Evolutionary conservation across 92 coral and sea anemone species (phyloP).

Genomic region (Zoanthus sansibaricus): DNA sequence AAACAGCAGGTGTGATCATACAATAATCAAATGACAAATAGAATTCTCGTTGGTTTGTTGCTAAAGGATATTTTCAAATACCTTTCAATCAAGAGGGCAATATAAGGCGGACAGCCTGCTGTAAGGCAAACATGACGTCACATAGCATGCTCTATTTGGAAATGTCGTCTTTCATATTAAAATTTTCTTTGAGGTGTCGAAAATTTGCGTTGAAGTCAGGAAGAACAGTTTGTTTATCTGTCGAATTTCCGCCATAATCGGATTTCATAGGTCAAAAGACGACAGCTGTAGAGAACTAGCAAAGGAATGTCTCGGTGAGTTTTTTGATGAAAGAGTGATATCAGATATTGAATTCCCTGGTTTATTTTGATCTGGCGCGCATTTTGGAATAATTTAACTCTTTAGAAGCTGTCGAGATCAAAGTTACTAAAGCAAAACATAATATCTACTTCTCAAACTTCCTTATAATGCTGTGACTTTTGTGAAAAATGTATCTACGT

Average conservation of each 20-base stretch:
- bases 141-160: neutral
- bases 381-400: neutral
- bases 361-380: constrained; percentile 13
- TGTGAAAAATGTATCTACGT: neutral
- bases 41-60: neutral
- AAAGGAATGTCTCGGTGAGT: constrained; percentile 27
- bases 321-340: constrained; percentile 20
- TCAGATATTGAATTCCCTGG: constrained; percentile 27
- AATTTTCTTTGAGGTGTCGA: constrained; percentile 26
- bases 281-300: neutral
- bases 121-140: constrained; percentile 36
- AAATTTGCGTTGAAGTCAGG: constrained; percentile 17
- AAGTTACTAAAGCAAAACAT: neutral
- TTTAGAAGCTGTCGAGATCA: neutral
- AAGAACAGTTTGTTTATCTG: constrained; percentile 26
- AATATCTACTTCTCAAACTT: neutral
- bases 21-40: neutral
- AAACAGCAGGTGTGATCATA: neutral
- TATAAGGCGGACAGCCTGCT: constrained; percentile 5
- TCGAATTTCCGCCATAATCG: constrained; percentile 45
- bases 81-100: constrained; percentile 36
- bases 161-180: constrained; percentile 24
- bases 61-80: constrained; percentile 17
- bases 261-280: constrained; percentile 16
- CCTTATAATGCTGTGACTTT: neutral